Evolutionary conservation across 2,888 invertebrate genomes (phyloP), one percentile per base, ranked within the genome.

Genomic region (Antheraea assamensis): DNA sequence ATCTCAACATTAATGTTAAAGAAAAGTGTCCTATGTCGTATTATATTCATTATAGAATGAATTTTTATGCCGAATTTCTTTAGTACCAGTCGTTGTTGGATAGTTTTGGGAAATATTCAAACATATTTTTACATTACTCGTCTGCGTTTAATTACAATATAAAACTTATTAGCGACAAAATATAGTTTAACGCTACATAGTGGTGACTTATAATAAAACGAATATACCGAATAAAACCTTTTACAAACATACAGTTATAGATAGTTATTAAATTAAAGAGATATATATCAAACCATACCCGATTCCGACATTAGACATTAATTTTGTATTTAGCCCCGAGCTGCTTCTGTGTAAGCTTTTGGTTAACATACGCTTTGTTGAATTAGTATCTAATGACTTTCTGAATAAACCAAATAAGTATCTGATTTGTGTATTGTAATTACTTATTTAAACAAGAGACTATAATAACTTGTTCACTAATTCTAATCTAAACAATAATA

Each of bases 331-430:
- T n/a, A 68, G 35, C 35, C 68, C 68, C 68, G 35, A 35, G 35
- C 68, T 35, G 5, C 21, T 68, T 35, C 66, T 31, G 31, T 13
- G 66, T 31, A 68, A 68, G 30, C 30, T 64, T 27, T 64, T 68
- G 13, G 35, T 35, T 17, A 68, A 35, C 21, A 35, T 35, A 35
- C n/a, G 68, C 68, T 68, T 68, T 68, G n/a, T 68, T 68, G 35
- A 68, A 35, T 68, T 68, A 31, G 35, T 68, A n/a, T 35, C 13
- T 31, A 68, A 35, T 35, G 35, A 68, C 68, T 68, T 68, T 35
- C n/a, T 68, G 68, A 68, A 68, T 35, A 68, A 68, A n/a, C 35
- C n/a, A 35, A 35, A 30, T 30, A 64, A 64, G 61, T 64, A 21
- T 13, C 27, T 30, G 24, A 64, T 30, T 30, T 64, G 17, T 64